Evolutionary conservation across 1,140 invertebrate species (phyloP).

Genomic region (Phortica variegata): DNA sequence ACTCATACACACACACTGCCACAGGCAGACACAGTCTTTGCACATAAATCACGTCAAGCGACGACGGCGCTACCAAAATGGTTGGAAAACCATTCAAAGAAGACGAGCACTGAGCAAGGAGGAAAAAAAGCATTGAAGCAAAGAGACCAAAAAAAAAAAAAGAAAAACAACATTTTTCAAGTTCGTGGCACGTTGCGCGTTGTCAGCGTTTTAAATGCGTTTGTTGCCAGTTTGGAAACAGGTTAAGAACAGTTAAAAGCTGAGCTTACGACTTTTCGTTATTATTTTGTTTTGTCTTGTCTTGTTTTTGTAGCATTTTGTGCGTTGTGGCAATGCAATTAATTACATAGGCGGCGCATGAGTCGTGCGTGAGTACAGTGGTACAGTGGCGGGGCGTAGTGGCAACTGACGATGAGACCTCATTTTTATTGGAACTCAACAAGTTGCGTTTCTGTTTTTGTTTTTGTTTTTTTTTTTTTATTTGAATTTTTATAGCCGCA

Average conservation of each 20-base stretch:
- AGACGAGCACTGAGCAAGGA: too few species aligned
- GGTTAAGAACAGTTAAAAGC: constrained; percentile 32
- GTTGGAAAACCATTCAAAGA: too few species aligned
- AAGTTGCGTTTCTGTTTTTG: constrained; percentile 30
- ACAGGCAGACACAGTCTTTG: too few species aligned
- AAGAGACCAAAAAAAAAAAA: too few species aligned
- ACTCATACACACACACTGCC: too few species aligned
- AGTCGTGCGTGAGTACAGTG: constrained; percentile 1
- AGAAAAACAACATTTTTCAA: too few species aligned
- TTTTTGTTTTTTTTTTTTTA: constrained; percentile 14
- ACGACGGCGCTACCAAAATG: too few species aligned
- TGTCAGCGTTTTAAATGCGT: too few species aligned
- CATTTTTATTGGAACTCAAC: constrained; percentile 45
- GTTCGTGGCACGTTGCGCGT: too few species aligned
- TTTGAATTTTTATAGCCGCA: background rate
- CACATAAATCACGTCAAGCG: too few species aligned
- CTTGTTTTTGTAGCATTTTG: background rate
- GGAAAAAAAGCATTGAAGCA: too few species aligned
- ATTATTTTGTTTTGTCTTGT: background rate
- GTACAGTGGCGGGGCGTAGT: constrained; percentile 17
- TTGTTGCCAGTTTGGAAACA: constrained; percentile 27
- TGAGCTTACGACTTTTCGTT: constrained; percentile 5
- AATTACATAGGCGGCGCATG: constrained; percentile 36
- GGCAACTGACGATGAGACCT: constrained; percentile 42
- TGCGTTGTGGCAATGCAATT: constrained; percentile 41